Evolutionary conservation across 92 coral and sea anemone species (phyloP).

Genomic region (Plumapathes pennacea): DNA sequence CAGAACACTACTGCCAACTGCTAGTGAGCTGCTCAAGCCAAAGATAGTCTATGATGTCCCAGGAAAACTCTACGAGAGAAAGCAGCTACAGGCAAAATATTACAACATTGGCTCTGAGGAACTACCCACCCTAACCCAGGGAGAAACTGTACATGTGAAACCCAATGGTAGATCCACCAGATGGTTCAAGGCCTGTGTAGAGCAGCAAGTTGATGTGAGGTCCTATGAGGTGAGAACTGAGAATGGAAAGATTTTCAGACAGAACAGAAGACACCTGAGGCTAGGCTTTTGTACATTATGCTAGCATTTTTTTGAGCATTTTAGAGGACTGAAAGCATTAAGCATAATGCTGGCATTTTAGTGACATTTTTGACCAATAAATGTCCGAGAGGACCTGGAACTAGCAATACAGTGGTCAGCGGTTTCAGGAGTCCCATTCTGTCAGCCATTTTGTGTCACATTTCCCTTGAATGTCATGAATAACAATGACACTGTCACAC

Average conservation of each 20-base stretch:
- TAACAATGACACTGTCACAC: too few species aligned
- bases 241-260: conserved; percentile 15
- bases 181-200: conserved; percentile 6
- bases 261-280: conserved; percentile 28
- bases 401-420: too few species aligned
- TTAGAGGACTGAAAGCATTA: too few species aligned
- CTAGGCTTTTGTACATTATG: too few species aligned
- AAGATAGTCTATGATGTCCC: neutral
- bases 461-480: too few species aligned
- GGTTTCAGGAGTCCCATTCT: too few species aligned
- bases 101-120: conserved; percentile 1
- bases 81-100: neutral
- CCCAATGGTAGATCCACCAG: conserved; percentile 9
- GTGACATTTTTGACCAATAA: too few species aligned
- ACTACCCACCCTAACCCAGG: neutral
- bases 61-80: neutral
- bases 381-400: too few species aligned
- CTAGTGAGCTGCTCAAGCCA: neutral
- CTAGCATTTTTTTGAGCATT: too few species aligned
- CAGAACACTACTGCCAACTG: neutral
- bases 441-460: too few species aligned
- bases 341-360: too few species aligned
- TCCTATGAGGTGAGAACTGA: conserved; percentile 15
- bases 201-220: conserved; percentile 21
- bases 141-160: conserved; percentile 1